Base-by-base conservation (phyloP, 92 coral and sea anemone species). In the Anthopleura xanthogrammica region DNA sequence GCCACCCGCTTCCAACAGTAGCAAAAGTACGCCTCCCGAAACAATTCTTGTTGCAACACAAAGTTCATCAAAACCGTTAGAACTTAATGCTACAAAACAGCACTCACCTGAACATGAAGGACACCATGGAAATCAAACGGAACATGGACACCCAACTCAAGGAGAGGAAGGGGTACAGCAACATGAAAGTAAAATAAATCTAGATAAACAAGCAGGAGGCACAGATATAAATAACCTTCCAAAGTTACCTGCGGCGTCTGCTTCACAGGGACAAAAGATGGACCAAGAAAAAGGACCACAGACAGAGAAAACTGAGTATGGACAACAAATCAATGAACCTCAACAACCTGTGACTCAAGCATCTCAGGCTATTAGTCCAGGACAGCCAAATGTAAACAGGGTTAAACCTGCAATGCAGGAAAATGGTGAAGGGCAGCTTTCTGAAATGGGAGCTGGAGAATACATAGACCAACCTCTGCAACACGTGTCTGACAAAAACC, bases 11-110 rank as follows among this genome's bases (percentile, higher is more conserved):
- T 16, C 72, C 36, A 75, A 41, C 57, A 79, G 24, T 10, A 58
- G 82, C 23, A 79, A 36, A 54, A 79, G 8, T 68, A 40, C 48
- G 17, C 41, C 64, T 36, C 77, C 60, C 29, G 84, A 70, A 52
- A 68, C 70, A 70, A 57, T 81, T 8, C 39, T 81, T 41, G 77
- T 50, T 24, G 84, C 84, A n/a, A 81, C 84, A 19, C 66, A 81
- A 42, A 81, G 84, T 22, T 68, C 84, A 5, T 81, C 50, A 16
- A 65, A 60, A 1, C 77, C 84, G 19, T 41, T 24, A 62, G 7
- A n/a, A 20, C 23, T 36, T 13, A 71, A 57, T 17, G 20, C 56
- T 16, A 22, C 70, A 9, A 60, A 80, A 19, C 83, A 80, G 41
- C 39, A 80, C 52, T 14, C 74, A 64, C 58, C 65, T 9, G 76